Percentiles rank a stretch among this genome's conserved stretches.
Evolutionary conservation across 2,888 invertebrate species (phyloP).

Genomic region (Poecilobothrus nobilitatus): DNA sequence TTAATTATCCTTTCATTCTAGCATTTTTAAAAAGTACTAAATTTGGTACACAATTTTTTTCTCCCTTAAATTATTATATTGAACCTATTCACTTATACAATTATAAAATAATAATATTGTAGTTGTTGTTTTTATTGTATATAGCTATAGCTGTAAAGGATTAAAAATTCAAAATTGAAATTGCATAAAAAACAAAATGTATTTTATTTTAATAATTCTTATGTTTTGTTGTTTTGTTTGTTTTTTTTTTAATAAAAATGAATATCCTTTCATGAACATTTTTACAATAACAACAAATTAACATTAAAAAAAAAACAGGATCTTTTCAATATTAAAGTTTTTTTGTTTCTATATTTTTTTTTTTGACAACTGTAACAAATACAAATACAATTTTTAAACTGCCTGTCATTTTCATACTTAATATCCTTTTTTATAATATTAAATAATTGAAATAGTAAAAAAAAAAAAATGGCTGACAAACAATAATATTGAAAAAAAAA

Average conservation of each 20-base stretch:
- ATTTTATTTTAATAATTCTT: neutral
- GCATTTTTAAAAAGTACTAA: too few relatives aligned
- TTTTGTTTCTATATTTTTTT: neutral
- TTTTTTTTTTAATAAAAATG: neutral
- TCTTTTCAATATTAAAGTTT: neutral
- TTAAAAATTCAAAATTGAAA: neutral
- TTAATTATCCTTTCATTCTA: too few relatives aligned
- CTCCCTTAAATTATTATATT: too few relatives aligned
- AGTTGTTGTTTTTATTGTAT: too few relatives aligned
- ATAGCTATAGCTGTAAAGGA: neutral
- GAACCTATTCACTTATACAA: too few relatives aligned
- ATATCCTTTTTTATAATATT: conserved; percentile 3
- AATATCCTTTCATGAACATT: neutral
- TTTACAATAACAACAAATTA: too few relatives aligned
- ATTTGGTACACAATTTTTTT: too few relatives aligned
- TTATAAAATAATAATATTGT: too few relatives aligned
- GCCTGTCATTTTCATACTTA: conserved; percentile 3
- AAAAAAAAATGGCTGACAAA: neutral
- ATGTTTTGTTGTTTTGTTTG: neutral
- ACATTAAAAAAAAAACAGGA: too few relatives aligned
- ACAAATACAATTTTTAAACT: neutral
- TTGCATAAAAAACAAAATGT: neutral
- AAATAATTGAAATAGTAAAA: neutral
- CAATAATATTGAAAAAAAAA: neutral
- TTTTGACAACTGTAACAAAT: neutral